These are phyloP conservation scores for Aspidapion aeneum DNA, from an alignment of 2,888 invertebrate genomes.

Conservation along the genomic window DNA sequence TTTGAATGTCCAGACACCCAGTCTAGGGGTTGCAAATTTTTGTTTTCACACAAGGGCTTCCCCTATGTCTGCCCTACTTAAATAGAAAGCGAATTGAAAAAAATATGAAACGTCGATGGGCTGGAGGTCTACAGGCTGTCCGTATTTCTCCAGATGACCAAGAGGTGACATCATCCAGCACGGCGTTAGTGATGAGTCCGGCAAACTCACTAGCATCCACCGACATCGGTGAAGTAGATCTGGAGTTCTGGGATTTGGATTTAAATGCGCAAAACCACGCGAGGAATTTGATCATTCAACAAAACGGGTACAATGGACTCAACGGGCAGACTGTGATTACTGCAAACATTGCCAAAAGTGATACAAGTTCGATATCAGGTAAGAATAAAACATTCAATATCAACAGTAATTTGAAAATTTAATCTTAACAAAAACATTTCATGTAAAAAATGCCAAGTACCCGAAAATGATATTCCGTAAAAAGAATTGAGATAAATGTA, in stretches of 20 bases:
- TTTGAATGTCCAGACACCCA: background rate
- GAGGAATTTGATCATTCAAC: conserved; percentile 41
- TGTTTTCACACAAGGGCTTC: too few relatives aligned
- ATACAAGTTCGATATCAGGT: conserved; percentile 51
- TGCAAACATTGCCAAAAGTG: conserved; percentile 44
- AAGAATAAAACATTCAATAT: conserved; percentile 18
- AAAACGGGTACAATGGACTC: conserved; percentile 43
- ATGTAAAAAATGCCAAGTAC: too few relatives aligned
- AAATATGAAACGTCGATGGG: conserved; percentile 72
- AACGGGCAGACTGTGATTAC: conserved; percentile 43
- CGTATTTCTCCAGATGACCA: conserved; percentile 68
- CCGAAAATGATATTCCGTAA: too few relatives aligned
- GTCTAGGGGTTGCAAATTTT: too few relatives aligned
- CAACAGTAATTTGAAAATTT: too few relatives aligned
- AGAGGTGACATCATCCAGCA: conserved; percentile 74
- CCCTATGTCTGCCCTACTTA: background rate
- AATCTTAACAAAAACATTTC: too few relatives aligned
- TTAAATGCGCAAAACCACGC: conserved; percentile 50
- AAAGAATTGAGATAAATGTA: too few relatives aligned
- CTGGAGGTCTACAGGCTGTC: conserved; percentile 59
- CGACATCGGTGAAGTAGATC: conserved; percentile 71
- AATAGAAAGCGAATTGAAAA: background rate
- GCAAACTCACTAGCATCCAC: conserved; percentile 71
- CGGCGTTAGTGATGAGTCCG: conserved; percentile 65
- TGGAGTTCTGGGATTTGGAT: conserved; percentile 78